These are phyloP conservation scores for Mesocentrotus franciscanus DNA, from an alignment of 53 echinoderm and acorn worm genomes.

Conservation along the genomic window DNA sequence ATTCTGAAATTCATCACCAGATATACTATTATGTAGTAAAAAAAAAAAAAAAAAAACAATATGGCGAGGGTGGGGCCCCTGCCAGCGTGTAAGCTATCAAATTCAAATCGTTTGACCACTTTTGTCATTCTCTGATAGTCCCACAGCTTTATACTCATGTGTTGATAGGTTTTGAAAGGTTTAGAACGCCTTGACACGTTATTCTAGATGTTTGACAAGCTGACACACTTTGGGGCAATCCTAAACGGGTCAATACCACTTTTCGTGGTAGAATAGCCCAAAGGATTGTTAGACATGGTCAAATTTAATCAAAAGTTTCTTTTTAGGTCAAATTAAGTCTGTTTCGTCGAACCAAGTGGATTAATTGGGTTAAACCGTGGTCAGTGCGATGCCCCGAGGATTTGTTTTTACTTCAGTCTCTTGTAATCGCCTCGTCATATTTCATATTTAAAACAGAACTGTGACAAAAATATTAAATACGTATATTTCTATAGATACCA, in stretches of 20 bases:
- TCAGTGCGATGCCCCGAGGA: background rate
- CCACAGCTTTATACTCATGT: conserved; percentile 16
- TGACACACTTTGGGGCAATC: background rate
- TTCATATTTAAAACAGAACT: background rate
- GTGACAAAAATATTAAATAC: background rate
- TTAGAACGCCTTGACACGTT: background rate
- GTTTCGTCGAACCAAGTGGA: background rate
- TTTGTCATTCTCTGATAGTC: conserved; percentile 11
- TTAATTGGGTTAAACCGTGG: conserved; percentile 32
- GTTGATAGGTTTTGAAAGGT: background rate
- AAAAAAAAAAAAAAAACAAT: background rate
- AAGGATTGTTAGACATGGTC: conserved; percentile 17
- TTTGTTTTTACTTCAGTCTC: background rate
- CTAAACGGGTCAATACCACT: conserved; percentile 11
- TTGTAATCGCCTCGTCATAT: background rate
- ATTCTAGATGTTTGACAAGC: conserved; percentile 49
- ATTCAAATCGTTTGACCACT: background rate
- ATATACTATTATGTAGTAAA: no score
- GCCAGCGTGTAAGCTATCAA: background rate
- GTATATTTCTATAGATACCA: background rate
- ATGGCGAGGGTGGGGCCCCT: background rate
- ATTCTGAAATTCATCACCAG: background rate
- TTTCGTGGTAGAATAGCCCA: conserved; percentile 15
- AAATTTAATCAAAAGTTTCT: background rate
- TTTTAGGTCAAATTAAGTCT: background rate